Base-by-base conservation (phyloP, 2,113 vertebrate genomes). In the Cyrtonyx montezumae region DNA sequence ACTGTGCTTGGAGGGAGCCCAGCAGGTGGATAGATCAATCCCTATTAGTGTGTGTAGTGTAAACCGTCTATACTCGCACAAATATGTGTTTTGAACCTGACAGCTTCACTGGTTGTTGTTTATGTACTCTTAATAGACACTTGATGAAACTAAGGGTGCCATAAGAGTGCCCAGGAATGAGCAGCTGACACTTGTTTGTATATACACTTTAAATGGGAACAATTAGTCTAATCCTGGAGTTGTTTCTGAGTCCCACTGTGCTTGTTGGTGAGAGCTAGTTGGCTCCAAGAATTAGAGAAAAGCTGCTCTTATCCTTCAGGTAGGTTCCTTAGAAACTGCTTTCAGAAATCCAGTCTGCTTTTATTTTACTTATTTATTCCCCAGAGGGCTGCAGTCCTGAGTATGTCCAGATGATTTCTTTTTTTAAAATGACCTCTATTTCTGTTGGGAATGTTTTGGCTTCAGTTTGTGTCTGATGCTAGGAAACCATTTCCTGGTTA, bases 311-410 rank as follows among this genome's bases (percentile, higher is more conserved):
- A 56, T 43, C 22, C 18, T 77, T 69, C 20, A 43, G 1, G 13
- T 62, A 40, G 11, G 30, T 36, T 28, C 49, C 10, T 49, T 34
- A n/a, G 42, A 86, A 51, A 37, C 34, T 46, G 43, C 37, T 61
- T 71, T 53, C 46, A 65, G 77, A 82, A 78, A 56, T 36, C 6
- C 48, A 55, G 18, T 48, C 32, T 87, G n/a, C 8, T 36, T 62
- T 42, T 36, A 20, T 1, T 25, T 7, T 26, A 6, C 53, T 3
- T 25, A n/a, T 3, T 25, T 6, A 10, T 4, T 5, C 46, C 11
- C 13, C 37, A 10, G 16, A 67, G 82, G 36, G 82, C 11, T 5
- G 11, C 46, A 14, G 5, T 13, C 51, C 23, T 11, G 34, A 63
- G 4, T 32, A 8, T 46, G 15, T 79, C 78, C 51, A 70, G n/a